Evolutionary conservation across 2,888 invertebrate genomes (phyloP).

Genomic region (Polydrusus pterygomalis): DNA sequence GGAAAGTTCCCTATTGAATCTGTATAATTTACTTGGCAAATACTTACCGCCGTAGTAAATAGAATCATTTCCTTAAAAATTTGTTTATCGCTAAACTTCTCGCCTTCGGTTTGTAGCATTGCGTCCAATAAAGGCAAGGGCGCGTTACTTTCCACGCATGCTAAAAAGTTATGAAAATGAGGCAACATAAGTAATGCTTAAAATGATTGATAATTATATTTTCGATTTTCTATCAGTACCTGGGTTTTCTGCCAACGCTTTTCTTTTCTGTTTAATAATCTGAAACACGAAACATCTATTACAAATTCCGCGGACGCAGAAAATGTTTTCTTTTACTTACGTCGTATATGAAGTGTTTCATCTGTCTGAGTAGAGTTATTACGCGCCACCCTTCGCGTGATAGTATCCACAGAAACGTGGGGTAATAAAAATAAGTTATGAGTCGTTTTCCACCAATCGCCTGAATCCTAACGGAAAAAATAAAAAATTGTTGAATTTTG

Average conservation of each 20-base stretch:
- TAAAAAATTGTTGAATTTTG: no score
- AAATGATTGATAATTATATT: no score
- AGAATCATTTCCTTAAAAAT: slow-evolving; percentile 53
- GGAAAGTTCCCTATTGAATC: no score
- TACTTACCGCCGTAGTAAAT: slow-evolving; percentile 51
- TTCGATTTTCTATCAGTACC: slow-evolving; percentile 16
- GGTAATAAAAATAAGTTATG: slow-evolving; percentile 43
- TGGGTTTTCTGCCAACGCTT: slow-evolving; percentile 35
- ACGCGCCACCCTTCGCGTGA: slow-evolving; percentile 32
- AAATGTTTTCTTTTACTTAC: slow-evolving; percentile 29
- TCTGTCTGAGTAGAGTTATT: neutral
- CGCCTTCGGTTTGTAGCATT: slow-evolving; percentile 44
- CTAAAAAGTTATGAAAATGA: slow-evolving; percentile 10
- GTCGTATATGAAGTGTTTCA: slow-evolving; percentile 31
- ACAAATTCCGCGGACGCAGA: no score
- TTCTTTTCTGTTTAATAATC: slow-evolving; percentile 39
- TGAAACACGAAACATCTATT: slow-evolving; percentile 17
- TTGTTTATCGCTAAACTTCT: slow-evolving; percentile 49
- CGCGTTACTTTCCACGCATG: slow-evolving; percentile 32
- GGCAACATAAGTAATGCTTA: neutral
- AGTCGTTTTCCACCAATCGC: slow-evolving; percentile 32
- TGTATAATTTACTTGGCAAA: neutral
- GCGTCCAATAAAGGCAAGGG: slow-evolving; percentile 48
- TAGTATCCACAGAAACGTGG: slow-evolving; percentile 34
- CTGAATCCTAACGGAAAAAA: slow-evolving; percentile 43